Percentiles rank a stretch among this genome's conserved stretches.
Evolutionary conservation across 1,140 invertebrate genomes (phyloP).

Genomic region (Penaeus vannamei): DNA sequence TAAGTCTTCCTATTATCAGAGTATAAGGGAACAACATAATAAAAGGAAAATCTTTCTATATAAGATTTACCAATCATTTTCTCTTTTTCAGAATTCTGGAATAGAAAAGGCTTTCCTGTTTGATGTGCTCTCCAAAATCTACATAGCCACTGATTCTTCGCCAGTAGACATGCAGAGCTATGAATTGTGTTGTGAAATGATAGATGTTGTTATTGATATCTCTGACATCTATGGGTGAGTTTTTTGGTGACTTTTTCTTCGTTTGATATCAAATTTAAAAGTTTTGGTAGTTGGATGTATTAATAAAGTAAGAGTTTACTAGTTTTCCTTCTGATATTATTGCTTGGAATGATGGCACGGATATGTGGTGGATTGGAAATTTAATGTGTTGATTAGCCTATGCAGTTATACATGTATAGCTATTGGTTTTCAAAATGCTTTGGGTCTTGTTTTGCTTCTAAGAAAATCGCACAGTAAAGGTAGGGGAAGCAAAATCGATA

Average conservation of each 20-base stretch:
- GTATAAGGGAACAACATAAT: too few relatives aligned
- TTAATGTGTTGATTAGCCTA: too few relatives aligned
- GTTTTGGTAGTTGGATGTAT: background rate
- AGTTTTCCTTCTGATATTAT: background rate
- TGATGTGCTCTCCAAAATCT: slow-evolving; percentile 90
- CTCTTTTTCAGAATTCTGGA: slow-evolving; percentile 76
- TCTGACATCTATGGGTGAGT: slow-evolving; percentile 97
- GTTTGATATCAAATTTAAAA: background rate
- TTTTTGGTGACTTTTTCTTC: background rate
- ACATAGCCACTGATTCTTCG: slow-evolving; percentile 98
- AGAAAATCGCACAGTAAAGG: too few relatives aligned
- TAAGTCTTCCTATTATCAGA: too few relatives aligned
- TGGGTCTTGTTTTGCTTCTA: too few relatives aligned
- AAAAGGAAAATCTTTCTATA: too few relatives aligned
- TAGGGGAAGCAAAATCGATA: too few relatives aligned
- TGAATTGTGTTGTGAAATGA: slow-evolving; percentile 99
- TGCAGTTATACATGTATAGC: too few relatives aligned
- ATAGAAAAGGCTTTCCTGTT: slow-evolving; percentile 82
- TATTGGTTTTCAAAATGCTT: too few relatives aligned
- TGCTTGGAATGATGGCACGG: too few relatives aligned
- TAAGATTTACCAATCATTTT: background rate
- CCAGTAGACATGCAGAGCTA: slow-evolving; percentile 99
- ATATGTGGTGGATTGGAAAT: too few relatives aligned
- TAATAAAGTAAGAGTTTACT: background rate
- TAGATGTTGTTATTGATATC: slow-evolving; percentile 99